Evolutionary conservation across 2,797 vertebrate species (phyloP), one percentile per base, ranked within the genome.

Genomic region (Onychomys leucogaster): DNA sequence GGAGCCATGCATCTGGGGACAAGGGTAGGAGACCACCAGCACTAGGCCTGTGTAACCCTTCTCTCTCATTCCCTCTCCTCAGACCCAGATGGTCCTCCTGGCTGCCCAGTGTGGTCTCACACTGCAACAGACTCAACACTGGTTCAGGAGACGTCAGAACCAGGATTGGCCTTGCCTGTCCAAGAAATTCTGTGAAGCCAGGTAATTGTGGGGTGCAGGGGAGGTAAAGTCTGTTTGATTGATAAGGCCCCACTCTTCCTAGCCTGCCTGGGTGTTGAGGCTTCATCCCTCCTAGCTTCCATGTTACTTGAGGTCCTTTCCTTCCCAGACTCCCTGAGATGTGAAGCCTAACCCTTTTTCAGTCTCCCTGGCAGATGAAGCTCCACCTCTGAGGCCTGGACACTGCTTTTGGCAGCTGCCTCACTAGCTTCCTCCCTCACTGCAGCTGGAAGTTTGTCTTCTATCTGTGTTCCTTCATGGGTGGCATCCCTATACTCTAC

Each of bases 381-480:
- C 13, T 46, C 46, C 2, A 16, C 21, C 21, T 9, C 32, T 71
- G 84, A 32, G 46, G 49, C 63, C 7, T n/a, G 65, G 84, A 27
- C 46, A 2, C 57, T 49, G 65, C 16, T 34, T 37, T 0, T 0
- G 13, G 19, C 43, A 29, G 63, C 67, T 2, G 81, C 67, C 76
- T 96, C 29, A 94, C 1, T 16, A n/a, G 46, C 61, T 61, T 27
- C 75, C n/a, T 61, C 41, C 34, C 17, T 9, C 0, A 43, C 75
- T 98, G 63, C 98, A 99, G 99, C 92, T 99, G 99, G 99, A 99
- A 99, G 92, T 99, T 99, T 94, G 92, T 97, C 21, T 99, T 99
- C 98, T 99, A 99, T 97, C 92, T 99, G 3, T 96, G 96, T 16
- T 96, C 99, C 5, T 99, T 99, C 98, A 71, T 97, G 46, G 99